Evolutionary conservation across 2,113 vertebrate genomes (phyloP).

Genomic region (Glareola pratincola): DNA sequence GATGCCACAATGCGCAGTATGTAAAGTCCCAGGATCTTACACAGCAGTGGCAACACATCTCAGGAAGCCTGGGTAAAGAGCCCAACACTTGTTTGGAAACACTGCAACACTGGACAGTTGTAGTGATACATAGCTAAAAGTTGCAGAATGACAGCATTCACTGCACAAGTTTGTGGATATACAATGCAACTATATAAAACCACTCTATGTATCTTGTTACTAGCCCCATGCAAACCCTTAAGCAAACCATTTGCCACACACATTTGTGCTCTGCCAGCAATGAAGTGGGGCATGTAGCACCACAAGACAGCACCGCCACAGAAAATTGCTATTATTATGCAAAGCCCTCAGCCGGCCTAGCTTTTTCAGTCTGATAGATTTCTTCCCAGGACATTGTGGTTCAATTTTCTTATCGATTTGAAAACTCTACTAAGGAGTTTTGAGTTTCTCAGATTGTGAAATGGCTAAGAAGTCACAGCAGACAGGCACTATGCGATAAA

Average conservation of each 20-base stretch:
- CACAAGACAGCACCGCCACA: background rate
- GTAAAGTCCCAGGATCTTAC: background rate
- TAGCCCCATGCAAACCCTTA: background rate
- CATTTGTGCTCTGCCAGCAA: background rate
- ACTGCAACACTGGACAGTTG: background rate
- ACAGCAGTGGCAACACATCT: background rate
- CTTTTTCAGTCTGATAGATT: background rate
- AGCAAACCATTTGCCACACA: background rate
- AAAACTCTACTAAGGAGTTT: background rate
- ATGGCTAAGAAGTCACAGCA: conserved; percentile 48
- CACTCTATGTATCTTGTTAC: background rate
- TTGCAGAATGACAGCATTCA: background rate
- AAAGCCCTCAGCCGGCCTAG: background rate
- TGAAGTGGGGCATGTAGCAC: background rate
- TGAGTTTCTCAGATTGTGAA: conserved; percentile 59
- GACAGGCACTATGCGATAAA: conserved; percentile 56
- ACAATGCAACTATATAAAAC: background rate
- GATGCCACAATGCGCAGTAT: background rate
- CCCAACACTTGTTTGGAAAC: background rate
- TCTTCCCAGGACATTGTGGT: conserved; percentile 30
- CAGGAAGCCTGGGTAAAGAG: background rate
- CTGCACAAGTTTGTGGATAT: background rate
- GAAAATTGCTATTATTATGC: background rate
- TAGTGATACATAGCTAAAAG: background rate
- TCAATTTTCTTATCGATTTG: conserved; percentile 15